phyloP scores from a whole-genome alignment of 2,113 vertebrate genomes.

The Eublepharis macularius region DNA sequence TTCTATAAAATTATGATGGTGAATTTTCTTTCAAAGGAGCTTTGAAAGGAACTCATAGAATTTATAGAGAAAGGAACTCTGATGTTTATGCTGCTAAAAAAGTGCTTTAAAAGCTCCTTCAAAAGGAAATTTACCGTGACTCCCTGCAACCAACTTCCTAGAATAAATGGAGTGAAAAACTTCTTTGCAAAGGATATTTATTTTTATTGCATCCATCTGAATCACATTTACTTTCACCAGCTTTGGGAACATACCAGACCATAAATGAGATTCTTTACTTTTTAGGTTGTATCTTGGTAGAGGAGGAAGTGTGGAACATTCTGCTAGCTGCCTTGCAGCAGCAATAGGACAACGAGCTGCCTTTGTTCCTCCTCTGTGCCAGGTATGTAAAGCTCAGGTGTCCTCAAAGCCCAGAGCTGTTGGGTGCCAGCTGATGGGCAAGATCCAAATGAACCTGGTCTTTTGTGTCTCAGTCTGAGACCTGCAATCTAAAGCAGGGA shows the following conservation, averaged over 20 bases:
- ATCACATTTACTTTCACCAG: rapidly evolving
- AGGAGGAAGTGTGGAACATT: too few species aligned
- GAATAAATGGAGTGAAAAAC: not conserved
- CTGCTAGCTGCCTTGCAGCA: too few species aligned
- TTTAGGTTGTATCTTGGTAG: not conserved
- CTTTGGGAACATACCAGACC: not conserved
- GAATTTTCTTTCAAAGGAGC: too few species aligned
- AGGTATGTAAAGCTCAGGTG: too few species aligned
- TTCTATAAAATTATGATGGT: not conserved
- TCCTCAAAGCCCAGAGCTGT: too few species aligned
- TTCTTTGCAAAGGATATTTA: not conserved
- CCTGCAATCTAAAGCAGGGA: too few species aligned
- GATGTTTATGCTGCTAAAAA: not conserved
- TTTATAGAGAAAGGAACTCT: not conserved
- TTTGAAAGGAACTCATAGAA: too few species aligned
- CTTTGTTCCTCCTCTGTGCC: too few species aligned
- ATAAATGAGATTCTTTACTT: not conserved
- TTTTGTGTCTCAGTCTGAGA: too few species aligned
- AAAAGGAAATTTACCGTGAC: not conserved
- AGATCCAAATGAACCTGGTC: too few species aligned
- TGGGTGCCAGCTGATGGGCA: too few species aligned
- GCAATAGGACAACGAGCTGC: too few species aligned
- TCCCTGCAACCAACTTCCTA: not conserved
- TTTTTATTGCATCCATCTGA: conserved; percentile 28
- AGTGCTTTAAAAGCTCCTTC: not conserved